Conservation (phyloP, 2,888 invertebrate genomes). For the Eupeodes luniger region DNA sequence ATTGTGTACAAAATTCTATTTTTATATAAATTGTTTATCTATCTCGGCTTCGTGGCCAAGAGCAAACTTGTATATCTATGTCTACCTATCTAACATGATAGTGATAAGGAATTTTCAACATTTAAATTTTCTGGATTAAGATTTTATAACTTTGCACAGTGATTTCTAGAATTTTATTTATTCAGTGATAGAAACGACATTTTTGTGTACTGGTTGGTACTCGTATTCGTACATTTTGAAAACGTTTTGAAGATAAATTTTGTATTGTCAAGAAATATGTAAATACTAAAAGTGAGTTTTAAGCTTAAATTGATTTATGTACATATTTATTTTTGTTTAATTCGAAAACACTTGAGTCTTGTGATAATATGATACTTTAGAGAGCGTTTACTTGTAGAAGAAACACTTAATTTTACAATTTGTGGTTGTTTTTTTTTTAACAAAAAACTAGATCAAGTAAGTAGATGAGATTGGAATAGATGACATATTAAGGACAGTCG, state of each 20-base stretch:
- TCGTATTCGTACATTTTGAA: not conserved
- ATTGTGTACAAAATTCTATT: conserved; percentile 19
- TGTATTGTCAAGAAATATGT: not conserved
- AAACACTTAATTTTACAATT: not conserved
- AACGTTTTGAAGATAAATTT: not conserved
- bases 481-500: too few species aligned
- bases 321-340: not conserved
- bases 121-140: not conserved
- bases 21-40: not conserved
- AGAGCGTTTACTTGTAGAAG: not conserved
- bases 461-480: too few species aligned
- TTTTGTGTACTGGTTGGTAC: not conserved
- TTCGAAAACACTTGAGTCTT: not conserved
- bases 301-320: too few species aligned
- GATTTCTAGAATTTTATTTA: not conserved
- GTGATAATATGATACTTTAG: not conserved
- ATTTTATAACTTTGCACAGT: conserved; percentile 15
- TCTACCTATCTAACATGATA: too few species aligned
- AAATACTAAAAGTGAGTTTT: not conserved
- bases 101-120: conserved; percentile 34
- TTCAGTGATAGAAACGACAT: not conserved
- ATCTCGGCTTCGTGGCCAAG: conserved; percentile 9
- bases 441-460: too few species aligned
- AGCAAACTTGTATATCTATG: conserved; percentile 3
- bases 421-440: not conserved